Percentiles rank a stretch among this genome's conserved stretches.
Conservation (phyloP, 2,888 invertebrate species). For the Heliconius hortense region DNA sequence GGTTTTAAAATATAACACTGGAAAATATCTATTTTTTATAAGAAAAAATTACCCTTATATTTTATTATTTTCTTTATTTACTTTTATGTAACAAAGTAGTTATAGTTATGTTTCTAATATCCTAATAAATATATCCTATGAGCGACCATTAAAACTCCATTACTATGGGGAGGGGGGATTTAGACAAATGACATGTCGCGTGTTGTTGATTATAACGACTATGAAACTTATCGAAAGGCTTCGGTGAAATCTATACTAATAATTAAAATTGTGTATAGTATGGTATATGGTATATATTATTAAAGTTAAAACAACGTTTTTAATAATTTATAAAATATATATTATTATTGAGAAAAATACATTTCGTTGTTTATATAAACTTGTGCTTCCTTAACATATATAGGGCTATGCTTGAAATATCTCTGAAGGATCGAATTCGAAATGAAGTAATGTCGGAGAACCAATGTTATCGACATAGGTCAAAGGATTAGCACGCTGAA, state of each 20-base stretch:
- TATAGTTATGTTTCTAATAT: not conserved
- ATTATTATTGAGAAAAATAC: too few relatives aligned
- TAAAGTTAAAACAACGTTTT: too few relatives aligned
- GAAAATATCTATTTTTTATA: not conserved
- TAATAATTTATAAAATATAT: too few relatives aligned
- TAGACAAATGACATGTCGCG: slow-evolving; percentile 7
- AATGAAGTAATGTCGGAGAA: too few relatives aligned
- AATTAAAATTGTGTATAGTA: not conserved
- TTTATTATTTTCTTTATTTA: not conserved
- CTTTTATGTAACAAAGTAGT: not conserved
- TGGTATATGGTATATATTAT: too few relatives aligned
- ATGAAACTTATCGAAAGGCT: not conserved
- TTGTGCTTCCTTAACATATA: too few relatives aligned
- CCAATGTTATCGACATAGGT: too few relatives aligned
- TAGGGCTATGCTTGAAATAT: too few relatives aligned
- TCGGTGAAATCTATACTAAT: not conserved
- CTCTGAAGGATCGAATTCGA: too few relatives aligned
- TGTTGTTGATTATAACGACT: not conserved
- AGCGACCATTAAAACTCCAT: slow-evolving; percentile 1
- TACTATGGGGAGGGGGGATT: not conserved
- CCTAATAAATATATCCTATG: not conserved
- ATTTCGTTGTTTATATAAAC: too few relatives aligned
- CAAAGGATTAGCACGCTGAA: too few relatives aligned
- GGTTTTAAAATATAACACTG: not conserved
- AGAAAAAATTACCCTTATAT: not conserved